Conservation (phyloP, 1,140 invertebrate species). For the Drosophila sulfurigaster region DNA sequence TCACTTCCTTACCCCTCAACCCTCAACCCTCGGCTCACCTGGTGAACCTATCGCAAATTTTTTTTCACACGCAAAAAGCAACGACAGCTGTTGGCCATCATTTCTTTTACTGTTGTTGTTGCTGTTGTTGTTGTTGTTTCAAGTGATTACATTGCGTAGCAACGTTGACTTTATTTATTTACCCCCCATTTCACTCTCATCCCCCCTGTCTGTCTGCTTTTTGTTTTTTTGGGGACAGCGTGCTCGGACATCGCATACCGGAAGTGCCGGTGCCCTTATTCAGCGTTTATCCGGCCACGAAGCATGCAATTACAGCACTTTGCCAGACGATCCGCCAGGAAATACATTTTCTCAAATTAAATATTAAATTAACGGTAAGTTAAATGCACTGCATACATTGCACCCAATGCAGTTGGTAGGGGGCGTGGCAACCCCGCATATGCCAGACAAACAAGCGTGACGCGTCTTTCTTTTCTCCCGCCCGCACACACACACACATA, state of each 20-base stretch:
- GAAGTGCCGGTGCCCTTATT: conserved; percentile 85
- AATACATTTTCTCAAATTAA: conserved; percentile 85
- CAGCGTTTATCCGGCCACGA: conserved; percentile 87
- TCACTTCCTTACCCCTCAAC: background rate
- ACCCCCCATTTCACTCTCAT: conserved; percentile 20
- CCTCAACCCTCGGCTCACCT: background rate
- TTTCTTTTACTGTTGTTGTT: conserved; percentile 53
- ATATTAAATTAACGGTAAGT: conserved; percentile 86
- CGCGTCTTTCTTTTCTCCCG: conserved; percentile 42
- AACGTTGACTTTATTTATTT: conserved; percentile 78
- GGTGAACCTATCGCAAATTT: background rate
- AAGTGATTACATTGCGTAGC: conserved; percentile 71
- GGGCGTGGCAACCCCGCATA: conserved; percentile 20
- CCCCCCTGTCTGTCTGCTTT: conserved; percentile 17
- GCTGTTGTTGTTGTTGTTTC: conserved; percentile 59
- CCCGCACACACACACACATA: conserved; percentile 2
- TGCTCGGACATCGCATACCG: conserved; percentile 85
- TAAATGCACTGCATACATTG: conserved; percentile 77
- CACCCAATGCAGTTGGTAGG: conserved; percentile 22
- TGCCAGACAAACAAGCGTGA: conserved; percentile 54
- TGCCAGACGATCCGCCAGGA: conserved; percentile 87
- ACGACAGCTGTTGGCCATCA: conserved; percentile 70
- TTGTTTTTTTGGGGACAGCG: conserved; percentile 65
- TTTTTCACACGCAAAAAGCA: conserved; percentile 41
- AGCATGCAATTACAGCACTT: conserved; percentile 87